Percentiles rank a stretch among this genome's conserved stretches.
These are phyloP conservation scores for Lottia gigantea DNA, from an alignment of 2,888 invertebrate species.

Conservation along the genomic window DNA sequence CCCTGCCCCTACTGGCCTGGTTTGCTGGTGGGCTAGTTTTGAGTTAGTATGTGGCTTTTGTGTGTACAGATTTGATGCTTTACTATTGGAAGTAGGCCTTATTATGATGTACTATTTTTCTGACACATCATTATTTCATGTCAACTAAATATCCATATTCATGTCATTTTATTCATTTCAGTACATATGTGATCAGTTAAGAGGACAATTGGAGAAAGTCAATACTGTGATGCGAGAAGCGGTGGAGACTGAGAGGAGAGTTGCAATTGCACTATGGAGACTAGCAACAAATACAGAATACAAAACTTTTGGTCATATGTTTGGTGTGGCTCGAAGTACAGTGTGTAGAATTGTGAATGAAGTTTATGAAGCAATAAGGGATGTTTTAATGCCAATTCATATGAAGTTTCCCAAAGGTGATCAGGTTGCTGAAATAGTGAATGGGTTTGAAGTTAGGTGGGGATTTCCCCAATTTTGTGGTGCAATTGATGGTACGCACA, in stretches of 20 bases:
- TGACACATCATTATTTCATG: too few species aligned
- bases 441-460: slow-evolving; percentile 19
- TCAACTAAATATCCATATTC: too few species aligned
- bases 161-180: not conserved
- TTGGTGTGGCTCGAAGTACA: slow-evolving; percentile 24
- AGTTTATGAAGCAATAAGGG: slow-evolving; percentile 17
- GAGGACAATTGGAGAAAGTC: not conserved
- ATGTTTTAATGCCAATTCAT: slow-evolving; percentile 11
- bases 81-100: too few species aligned
- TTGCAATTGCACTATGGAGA: slow-evolving; percentile 4
- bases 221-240: not conserved
- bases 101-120: too few species aligned
- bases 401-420: slow-evolving; percentile 21
- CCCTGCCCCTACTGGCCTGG: too few species aligned
- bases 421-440: slow-evolving; percentile 12
- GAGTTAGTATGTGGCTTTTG: too few species aligned
- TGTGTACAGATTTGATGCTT: too few species aligned
- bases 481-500: too few species aligned
- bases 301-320: slow-evolving; percentile 23
- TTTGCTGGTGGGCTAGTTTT: too few species aligned
- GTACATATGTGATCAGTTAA: not conserved
- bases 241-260: not conserved
- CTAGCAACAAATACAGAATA: slow-evolving; percentile 22
- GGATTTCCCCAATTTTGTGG: slow-evolving; percentile 28
- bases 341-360: slow-evolving; percentile 17